Evolutionary conservation across 1,140 invertebrate genomes (phyloP).

Genomic region (honey bee (Apis mellifera)): Amel_HAv3.1 CM009940.2:11650501-11651000

Average conservation of each 20-base stretch:
- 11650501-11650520: neutral
- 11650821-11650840: slow-evolving; percentile 63
- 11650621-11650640: neutral
- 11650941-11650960: slow-evolving; percentile 12
- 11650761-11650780: neutral
- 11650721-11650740: too few relatives aligned
- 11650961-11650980: slow-evolving; percentile 1
- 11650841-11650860: slow-evolving; percentile 65
- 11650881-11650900: slow-evolving; percentile 76
- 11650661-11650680: neutral
- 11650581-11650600: too few relatives aligned
- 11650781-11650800: slow-evolving; percentile 9
- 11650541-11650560: too few relatives aligned
- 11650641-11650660: too few relatives aligned
- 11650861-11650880: slow-evolving; percentile 72
- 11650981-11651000: neutral
- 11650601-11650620: neutral
- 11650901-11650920: slow-evolving; percentile 38
- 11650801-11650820: slow-evolving; percentile 39
- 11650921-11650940: slow-evolving; percentile 31
- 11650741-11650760: slow-evolving; percentile 21
- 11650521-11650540: too few relatives aligned
- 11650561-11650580: too few relatives aligned
- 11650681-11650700: neutral
- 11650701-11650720: too few relatives aligned